Evolutionary conservation across 2,797 vertebrate genomes (phyloP), one percentile per base, ranked within the genome.

Genomic region (Florisuga fusca): DNA sequence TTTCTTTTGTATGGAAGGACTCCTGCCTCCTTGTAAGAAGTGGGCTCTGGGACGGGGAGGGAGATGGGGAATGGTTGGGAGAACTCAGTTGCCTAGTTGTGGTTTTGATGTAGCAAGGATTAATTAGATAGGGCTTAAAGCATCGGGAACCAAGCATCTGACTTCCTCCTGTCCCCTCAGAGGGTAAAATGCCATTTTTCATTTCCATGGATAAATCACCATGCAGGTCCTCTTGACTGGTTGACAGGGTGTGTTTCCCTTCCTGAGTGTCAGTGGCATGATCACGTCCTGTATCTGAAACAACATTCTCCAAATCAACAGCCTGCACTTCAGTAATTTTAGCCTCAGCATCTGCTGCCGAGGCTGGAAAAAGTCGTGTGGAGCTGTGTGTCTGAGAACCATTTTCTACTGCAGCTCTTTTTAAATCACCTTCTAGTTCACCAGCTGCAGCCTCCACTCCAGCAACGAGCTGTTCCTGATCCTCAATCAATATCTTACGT

Each of bases 1-100:
- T 97, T 64, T 98, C 98, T 8, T 95, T 97, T 83, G 95, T 93
- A 21, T 76, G 82, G 16, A 87, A 95, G 50, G 97, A 91, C 27
- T 98, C 98, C 15, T 93, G 97, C 36, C 98, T 98, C 80, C 98
- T 98, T 4, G 97, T 97, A 73, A 98, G 97, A 85, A 98, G 97
- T 0, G 99, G 99, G 90, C 99, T 99, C 84, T 99, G 98, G 27
- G 97, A 98, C 4, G 99, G 99, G 10, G 99, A 99, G 10, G 97
- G 95, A 9, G 95, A 97, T 8, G 99, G 98, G 23, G 99, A 99
- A 77, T 98, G 98, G n/a, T 98, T 98, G 9, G 98, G 98, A 64
- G 99, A 99, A 97, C 99, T 99, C 90, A 99, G 98, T 95, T 99
- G 99, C 63, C 99, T 98, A 3, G 99, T 99, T 90, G 99, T 99